These are phyloP conservation scores for Acrossocheilus wenchowensis DNA, from an alignment of 2,797 vertebrate species.

Conservation along the genomic window DNA sequence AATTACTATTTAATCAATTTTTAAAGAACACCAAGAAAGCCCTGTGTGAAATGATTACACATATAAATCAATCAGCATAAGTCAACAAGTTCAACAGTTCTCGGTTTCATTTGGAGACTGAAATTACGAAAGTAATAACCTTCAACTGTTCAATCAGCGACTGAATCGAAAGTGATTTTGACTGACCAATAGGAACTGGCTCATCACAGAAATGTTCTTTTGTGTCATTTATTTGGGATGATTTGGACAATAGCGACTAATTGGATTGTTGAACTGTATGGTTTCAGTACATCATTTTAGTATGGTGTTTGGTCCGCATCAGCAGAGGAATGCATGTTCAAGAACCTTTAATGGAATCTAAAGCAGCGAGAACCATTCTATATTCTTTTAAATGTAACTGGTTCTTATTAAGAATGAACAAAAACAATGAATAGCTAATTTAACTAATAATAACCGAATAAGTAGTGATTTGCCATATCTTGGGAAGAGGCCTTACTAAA, in stretches of 20 bases:
- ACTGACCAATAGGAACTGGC: background rate
- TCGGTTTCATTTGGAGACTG: background rate
- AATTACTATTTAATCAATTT: background rate
- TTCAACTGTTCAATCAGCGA: background rate
- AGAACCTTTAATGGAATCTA: background rate
- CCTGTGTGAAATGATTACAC: background rate
- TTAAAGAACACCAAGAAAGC: background rate
- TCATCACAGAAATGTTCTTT: background rate
- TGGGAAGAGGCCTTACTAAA: background rate
- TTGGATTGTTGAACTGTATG: background rate
- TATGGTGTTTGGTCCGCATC: background rate
- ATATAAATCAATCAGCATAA: background rate
- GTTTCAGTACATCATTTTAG: background rate
- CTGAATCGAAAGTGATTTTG: background rate
- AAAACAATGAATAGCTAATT: background rate
- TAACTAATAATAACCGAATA: background rate
- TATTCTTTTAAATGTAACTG: background rate
- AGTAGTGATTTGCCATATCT: background rate
- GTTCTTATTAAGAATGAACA: background rate
- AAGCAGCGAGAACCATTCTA: background rate
- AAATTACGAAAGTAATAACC: background rate
- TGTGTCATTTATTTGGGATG: background rate
- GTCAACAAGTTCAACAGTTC: background rate
- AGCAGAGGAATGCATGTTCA: background rate
- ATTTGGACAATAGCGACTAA: background rate